These are phyloP conservation scores for Okapia johnstoni DNA, from an alignment of 2,113 vertebrate species.

Conservation along the genomic window DNA sequence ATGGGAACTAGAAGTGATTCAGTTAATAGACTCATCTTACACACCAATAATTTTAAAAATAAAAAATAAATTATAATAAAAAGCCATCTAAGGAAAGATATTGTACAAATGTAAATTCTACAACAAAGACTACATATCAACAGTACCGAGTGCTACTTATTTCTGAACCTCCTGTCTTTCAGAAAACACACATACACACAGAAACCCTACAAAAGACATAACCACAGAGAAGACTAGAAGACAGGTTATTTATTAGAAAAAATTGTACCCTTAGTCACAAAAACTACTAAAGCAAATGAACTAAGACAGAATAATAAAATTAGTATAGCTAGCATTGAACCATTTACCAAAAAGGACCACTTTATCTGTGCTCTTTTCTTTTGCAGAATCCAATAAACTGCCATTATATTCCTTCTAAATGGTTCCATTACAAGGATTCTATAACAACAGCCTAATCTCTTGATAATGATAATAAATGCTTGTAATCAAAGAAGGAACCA, in stretches of 20 bases:
- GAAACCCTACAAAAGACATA: background rate
- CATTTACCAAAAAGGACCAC: constrained; percentile 76
- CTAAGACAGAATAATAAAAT: constrained; percentile 70
- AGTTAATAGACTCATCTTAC: background rate
- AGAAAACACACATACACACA: background rate
- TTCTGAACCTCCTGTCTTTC: background rate
- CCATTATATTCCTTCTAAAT: constrained; percentile 92
- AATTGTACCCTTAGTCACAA: background rate
- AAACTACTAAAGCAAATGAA: constrained; percentile 62
- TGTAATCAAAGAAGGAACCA: constrained; percentile 91
- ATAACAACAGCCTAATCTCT: constrained; percentile 85
- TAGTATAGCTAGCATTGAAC: constrained; percentile 67
- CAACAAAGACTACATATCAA: background rate
- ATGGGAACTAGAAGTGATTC: background rate
- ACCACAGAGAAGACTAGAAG: background rate
- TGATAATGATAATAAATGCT: constrained; percentile 96
- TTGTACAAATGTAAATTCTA: background rate
- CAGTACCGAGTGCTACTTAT: background rate
- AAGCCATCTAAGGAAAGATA: background rate
- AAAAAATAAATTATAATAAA: background rate
- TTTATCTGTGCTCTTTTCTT: constrained; percentile 80
- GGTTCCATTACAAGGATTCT: constrained; percentile 89
- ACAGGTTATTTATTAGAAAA: constrained; percentile 14
- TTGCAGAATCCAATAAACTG: constrained; percentile 92
- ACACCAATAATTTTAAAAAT: background rate